phyloP scores from a whole-genome alignment of 2,888 invertebrate genomes.

The Nymphalis urticae region DNA sequence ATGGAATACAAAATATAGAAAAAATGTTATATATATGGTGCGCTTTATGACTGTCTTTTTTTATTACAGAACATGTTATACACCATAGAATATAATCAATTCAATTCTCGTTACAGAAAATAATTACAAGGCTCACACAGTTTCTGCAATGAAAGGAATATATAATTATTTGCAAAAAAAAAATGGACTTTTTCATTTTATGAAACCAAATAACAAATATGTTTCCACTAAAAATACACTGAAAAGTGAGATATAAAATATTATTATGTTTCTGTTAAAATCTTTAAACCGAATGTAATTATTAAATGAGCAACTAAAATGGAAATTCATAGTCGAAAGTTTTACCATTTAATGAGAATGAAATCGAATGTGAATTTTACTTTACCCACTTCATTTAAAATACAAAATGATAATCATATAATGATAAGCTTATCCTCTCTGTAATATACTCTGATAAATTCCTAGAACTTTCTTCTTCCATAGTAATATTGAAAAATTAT shows the following conservation, averaged over 20 bases:
- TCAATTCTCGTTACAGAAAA: not conserved
- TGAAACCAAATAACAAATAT: no score
- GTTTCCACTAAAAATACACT: no score
- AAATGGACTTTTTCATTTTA: no score
- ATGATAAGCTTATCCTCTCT: no score
- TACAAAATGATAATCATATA: no score
- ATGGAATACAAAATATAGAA: not conserved
- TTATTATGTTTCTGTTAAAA: not conserved
- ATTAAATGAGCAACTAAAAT: conserved; percentile 4
- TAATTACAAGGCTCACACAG: not conserved
- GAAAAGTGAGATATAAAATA: no score
- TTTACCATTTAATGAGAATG: conserved; percentile 4
- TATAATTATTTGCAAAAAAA: not conserved
- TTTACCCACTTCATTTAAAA: not conserved
- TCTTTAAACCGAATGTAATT: not conserved
- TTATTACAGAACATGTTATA: not conserved
- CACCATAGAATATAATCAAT: conserved; percentile 1
- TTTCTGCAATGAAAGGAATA: not conserved
- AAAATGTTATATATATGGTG: not conserved
- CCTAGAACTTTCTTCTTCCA: no score
- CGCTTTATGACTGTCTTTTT: not conserved
- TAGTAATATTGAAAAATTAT: no score
- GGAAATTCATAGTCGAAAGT: not conserved
- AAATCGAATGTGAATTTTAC: not conserved
- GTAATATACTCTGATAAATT: no score